Base-by-base conservation (phyloP, 1,140 invertebrate genomes). In the Danaus melanippus region DNA sequence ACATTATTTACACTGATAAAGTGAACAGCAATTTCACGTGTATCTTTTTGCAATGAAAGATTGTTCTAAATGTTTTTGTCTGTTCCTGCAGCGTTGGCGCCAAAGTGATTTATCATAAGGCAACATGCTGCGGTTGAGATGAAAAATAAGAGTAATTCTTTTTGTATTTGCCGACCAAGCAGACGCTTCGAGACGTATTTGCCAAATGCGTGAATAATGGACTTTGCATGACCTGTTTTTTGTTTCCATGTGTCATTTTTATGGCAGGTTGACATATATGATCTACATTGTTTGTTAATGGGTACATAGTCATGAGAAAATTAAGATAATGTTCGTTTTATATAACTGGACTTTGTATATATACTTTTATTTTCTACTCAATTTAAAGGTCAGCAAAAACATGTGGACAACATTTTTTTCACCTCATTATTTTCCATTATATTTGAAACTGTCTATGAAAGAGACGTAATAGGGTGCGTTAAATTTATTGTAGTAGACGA, bases 71-170 rank as follows among this genome's bases (percentile, higher is more conserved):
- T 75, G 74, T 79, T 79, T 81, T 80, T 81, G 72, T 71, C 62
- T 60, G 53, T 62, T 66, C 66, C 66, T 67, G 52, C 53, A 49
- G 62, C 56, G 62, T 58, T 69, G 64, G 74, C 68, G 74, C 66
- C 70, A 80, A 80, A 82, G 79, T 80, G 76, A 84, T 82, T 80
- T 84, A 84, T 84, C 80, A 82, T 79, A 78, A 69, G 74, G 74
- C 74, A 84, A 79, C 77, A 81, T 69, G 74, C 79, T 84, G 77
- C 58, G 80, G 77, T 76, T 73, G 75, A 80, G 75, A 79, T 72
- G 79, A 74, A 76, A 84, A 84, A 82, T 79, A 82, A 82, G 74
- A 71, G 76, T 79, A 81, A 82, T 80, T 81, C 74, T 69, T 80
- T 80, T 81, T 80, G 76, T 80, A 81, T 81, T 78, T 79, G 75